Conservation (phyloP, 1,140 invertebrate species). For the Drosophila lacteicornis region DNA sequence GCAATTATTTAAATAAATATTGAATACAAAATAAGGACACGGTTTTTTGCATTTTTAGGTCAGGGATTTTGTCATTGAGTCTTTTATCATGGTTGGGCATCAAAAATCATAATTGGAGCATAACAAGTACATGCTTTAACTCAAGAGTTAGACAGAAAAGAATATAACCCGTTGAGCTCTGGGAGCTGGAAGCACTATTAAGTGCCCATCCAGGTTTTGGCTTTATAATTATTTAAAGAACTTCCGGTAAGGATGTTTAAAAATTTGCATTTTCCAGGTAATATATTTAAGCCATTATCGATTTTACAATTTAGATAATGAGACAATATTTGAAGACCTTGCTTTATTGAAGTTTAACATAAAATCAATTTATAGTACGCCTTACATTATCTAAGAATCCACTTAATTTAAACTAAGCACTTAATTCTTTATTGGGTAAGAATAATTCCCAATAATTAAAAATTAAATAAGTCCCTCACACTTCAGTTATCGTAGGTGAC, state of each 20-base stretch:
- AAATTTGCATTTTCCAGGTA: too few relatives aligned
- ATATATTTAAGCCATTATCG: too few relatives aligned
- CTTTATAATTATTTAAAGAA: neutral
- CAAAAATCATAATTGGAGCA: neutral
- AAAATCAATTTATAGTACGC: neutral
- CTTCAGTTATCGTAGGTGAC: slow-evolving; percentile 85
- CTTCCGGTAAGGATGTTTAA: neutral
- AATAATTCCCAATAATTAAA: neutral
- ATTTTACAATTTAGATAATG: too few relatives aligned
- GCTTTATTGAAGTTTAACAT: neutral
- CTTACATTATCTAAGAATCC: neutral
- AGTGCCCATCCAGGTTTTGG: neutral
- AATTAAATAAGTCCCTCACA: neutral
- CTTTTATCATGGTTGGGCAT: too few relatives aligned
- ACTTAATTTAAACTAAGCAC: neutral
- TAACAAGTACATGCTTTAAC: neutral
- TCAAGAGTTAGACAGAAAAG: neutral
- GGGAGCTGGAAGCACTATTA: too few relatives aligned
- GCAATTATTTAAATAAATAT: slow-evolving; percentile 82
- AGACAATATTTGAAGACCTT: neutral
- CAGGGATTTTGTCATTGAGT: neutral
- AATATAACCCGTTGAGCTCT: too few relatives aligned
- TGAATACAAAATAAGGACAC: slow-evolving; percentile 63
- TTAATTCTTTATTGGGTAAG: neutral
- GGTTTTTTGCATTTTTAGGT: neutral